These are phyloP conservation scores for Beroe forskalii DNA, from an alignment of 37 sponge, comb jelly and placozoan genomes.

Conservation along the genomic window DNA sequence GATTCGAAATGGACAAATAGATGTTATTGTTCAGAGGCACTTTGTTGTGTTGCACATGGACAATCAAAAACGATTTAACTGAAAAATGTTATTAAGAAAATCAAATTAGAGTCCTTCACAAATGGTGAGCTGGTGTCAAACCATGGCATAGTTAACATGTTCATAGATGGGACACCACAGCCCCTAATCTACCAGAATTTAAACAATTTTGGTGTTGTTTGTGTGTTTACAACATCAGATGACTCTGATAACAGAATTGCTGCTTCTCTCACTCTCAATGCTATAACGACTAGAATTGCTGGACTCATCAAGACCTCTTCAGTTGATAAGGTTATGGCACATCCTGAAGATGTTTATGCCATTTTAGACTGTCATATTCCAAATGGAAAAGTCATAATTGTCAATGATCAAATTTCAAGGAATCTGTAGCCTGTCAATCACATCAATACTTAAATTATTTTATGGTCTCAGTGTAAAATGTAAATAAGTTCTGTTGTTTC, in stretches of 20 bases:
- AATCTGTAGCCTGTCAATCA: too few relatives aligned
- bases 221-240: not conserved
- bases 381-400: slow-evolving; percentile 36
- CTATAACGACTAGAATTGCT: not conserved
- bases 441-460: too few relatives aligned
- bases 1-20: not conserved
- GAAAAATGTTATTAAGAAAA: slow-evolving; percentile 6
- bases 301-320: not conserved
- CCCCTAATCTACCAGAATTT: slow-evolving; percentile 44
- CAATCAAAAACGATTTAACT: not conserved
- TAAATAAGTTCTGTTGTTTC: too few relatives aligned
- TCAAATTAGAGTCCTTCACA: not conserved
- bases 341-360: slow-evolving; percentile 5
- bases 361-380: slow-evolving; percentile 9
- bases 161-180: not conserved
- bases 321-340: not conserved
- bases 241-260: slow-evolving; percentile 54
- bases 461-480: too few relatives aligned
- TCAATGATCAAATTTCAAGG: not conserved
- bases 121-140: slow-evolving; percentile 1
- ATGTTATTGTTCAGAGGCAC: not conserved
- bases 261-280: slow-evolving; percentile 40
- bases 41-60: slow-evolving; percentile 36
- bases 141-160: slow-evolving; percentile 56
- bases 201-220: slow-evolving; percentile 10